Evolutionary conservation across 2,797 vertebrate genomes (phyloP), one percentile per base, ranked within the genome.

Genomic region (Eptatretus atami): DNA sequence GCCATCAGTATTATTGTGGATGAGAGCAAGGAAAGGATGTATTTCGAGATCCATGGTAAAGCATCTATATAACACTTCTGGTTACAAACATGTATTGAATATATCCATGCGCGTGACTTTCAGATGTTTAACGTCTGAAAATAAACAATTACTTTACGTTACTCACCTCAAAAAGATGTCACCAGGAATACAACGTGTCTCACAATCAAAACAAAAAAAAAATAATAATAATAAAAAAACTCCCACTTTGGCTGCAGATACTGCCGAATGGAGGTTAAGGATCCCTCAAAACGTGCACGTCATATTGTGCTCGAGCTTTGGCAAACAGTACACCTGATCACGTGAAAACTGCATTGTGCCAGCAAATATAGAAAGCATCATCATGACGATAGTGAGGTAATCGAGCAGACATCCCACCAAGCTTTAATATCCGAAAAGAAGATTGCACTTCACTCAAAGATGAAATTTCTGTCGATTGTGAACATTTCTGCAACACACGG

Each of bases 11-110:
- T 81, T 63, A 99, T 84, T 25, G 92, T 99, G 92, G 67, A 99
- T 94, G 25, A 99, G 80, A 70, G 90, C 92, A 57, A 99, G 83
- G 73, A 96, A 99, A 0, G 92, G 70, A 99, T 96, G 75, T 99
- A 99, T 71, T 99, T 99, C 6, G 92, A 96, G 73, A 94, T 96
- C 92, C 92, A 99, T 1, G 90, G 92, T 64, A 99, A 82, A 65
- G 88, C 88, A 64, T 88, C 78, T 63, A 96, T 88, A 74, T 99
- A 96, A 71, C 92, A 99, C 86, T 96, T 94, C 77, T 96, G 90
- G 71, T 96, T 74, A 99, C 83, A 72, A 94, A 99, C 69, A 96
- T 80, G 25, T 99, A 99, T 74, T 99, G 92, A 76, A 96, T 90
- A 74, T 84, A 96, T 76, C 92, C 72, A 99, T 70, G 72, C 88